Conservation (phyloP, 2,797 vertebrate genomes). For the Periparus ater region DNA sequence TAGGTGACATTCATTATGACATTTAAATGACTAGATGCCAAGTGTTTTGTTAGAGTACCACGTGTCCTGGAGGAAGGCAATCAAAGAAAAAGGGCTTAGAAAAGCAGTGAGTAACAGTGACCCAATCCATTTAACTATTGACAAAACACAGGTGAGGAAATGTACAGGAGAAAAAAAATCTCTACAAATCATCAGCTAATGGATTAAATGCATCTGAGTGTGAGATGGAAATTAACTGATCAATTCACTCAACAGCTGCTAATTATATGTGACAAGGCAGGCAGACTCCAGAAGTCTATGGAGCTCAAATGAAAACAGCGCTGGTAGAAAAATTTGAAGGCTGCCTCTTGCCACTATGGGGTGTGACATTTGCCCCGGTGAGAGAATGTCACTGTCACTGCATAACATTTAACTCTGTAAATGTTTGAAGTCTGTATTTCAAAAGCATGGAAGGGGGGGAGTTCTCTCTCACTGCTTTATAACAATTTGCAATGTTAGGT, state of each 20-base stretch:
- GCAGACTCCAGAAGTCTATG: background rate
- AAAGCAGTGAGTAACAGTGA: conserved; percentile 46
- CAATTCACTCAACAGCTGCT: conserved; percentile 71
- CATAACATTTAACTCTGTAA: background rate
- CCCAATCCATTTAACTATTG: conserved; percentile 63
- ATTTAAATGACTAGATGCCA: conserved; percentile 56
- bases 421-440: background rate
- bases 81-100: conserved; percentile 30
- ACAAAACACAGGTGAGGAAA: conserved; percentile 61
- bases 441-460: background rate
- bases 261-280: conserved; percentile 70
- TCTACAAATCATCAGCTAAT: conserved; percentile 67
- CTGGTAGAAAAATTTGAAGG: background rate
- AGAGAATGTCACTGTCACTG: background rate
- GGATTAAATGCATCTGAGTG: conserved; percentile 66
- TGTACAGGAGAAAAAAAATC: conserved; percentile 42
- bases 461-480: background rate
- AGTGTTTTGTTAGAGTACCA: conserved; percentile 42
- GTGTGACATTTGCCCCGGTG: background rate
- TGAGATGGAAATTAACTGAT: conserved; percentile 70
- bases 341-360: background rate
- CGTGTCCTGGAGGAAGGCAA: conserved; percentile 3
- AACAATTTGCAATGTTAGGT: conserved; percentile 30
- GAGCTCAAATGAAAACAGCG: conserved; percentile 8
- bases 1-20: conserved; percentile 53